Evolutionary conservation across 2,888 invertebrate species (phyloP).

Genomic region (Lithophane leautieri): DNA sequence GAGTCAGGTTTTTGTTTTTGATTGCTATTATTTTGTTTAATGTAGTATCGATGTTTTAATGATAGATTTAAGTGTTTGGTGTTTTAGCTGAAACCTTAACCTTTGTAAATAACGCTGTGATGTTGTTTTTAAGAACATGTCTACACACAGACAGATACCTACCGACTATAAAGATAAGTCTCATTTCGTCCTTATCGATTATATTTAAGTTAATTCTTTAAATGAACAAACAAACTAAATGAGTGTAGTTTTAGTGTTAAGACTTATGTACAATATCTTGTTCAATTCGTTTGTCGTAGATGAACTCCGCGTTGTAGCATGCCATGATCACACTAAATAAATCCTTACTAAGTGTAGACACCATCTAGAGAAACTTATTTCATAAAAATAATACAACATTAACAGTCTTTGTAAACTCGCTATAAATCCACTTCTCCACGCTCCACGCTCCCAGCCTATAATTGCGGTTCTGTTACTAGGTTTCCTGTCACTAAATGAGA

Average conservation of each 20-base stretch:
- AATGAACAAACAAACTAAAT: neutral
- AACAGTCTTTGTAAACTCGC: conserved; percentile 6
- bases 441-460: conserved; percentile 72
- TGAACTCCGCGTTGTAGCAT: neutral
- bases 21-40: conserved; percentile 67
- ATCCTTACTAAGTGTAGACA: neutral
- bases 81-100: neutral
- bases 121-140: neutral
- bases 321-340: too few species aligned
- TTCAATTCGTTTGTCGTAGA: neutral
- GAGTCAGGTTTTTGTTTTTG: conserved; percentile 66
- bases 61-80: neutral
- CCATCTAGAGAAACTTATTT: neutral
- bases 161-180: too few species aligned
- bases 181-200: neutral
- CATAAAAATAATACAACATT: neutral
- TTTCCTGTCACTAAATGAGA: conserved; percentile 87
- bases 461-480: conserved; percentile 77
- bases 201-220: neutral
- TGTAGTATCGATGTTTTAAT: conserved; percentile 31
- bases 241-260: neutral
- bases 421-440: conserved; percentile 18
- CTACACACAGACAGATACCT: neutral
- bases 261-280: neutral
- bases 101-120: neutral